Conservation (phyloP, 2,797 vertebrate species). For the Ambastaia sidthimunki region DNA sequence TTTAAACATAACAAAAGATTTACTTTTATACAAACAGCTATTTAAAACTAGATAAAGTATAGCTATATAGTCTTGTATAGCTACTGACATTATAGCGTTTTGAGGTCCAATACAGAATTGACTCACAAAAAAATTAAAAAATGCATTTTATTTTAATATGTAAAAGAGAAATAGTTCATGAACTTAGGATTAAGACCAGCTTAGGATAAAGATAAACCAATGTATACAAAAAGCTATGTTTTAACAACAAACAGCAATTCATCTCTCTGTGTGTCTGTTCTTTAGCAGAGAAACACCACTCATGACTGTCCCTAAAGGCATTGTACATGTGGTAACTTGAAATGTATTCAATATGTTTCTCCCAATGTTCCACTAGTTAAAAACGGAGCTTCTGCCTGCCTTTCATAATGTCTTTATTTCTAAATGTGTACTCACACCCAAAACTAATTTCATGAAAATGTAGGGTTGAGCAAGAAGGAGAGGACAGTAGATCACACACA, state of each 20-base stretch:
- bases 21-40: constrained; percentile 74
- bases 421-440: constrained; percentile 22
- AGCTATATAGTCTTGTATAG: constrained; percentile 51
- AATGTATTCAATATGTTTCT: constrained; percentile 19
- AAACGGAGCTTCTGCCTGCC: background rate
- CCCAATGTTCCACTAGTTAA: constrained; percentile 10
- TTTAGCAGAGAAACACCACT: constrained; percentile 5
- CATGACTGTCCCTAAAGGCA: constrained; percentile 42
- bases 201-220: no score
- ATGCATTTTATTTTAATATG: background rate
- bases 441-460: constrained; percentile 31
- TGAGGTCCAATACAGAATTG: background rate
- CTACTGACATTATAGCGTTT: constrained; percentile 50
- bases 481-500: constrained; percentile 1
- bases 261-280: background rate
- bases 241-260: background rate
- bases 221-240: background rate
- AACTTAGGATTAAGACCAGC: no score
- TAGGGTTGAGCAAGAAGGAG: constrained; percentile 42
- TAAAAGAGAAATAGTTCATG: no score
- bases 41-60: constrained; percentile 38
- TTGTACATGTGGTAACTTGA: constrained; percentile 40
- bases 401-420: constrained; percentile 1
- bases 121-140: background rate
- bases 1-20: constrained; percentile 77